Evolutionary conservation across 2,888 invertebrate genomes (phyloP), one percentile per base, ranked within the genome.

Genomic region (Pseudanteris insignis): DNA sequence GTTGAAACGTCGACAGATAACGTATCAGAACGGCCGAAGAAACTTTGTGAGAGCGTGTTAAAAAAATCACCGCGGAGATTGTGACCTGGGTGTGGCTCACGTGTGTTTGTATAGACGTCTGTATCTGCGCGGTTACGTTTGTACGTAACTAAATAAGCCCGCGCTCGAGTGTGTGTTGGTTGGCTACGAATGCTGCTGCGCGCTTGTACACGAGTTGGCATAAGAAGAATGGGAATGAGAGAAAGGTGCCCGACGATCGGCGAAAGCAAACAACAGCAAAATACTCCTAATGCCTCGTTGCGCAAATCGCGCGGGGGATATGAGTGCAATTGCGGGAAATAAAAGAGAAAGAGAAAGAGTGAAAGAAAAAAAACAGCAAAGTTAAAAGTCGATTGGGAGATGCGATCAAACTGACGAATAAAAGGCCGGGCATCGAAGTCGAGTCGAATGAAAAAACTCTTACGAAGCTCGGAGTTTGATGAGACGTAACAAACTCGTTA

Each of bases 61-160:
- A n/a, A n/a, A n/a, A 63, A 63, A 59, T 59, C 6, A 34, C 50
- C 48, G 37, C 24, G 33, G 57, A 43, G 53, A 60, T 57, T 57
- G 47, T 60, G 60, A 60, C 60, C 53, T 64, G 63, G 63, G 63
- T 64, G 63, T 64, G 63, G 63, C 63, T 43, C 46, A 29, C 47
- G 47, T 51, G 40, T 44, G 24, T 34, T 30, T 10, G 14, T 9
- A 37, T 21, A 34, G 7, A 26, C 8, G 10, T 29, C 12, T 24
- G 5, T 13, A 8, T 14, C 9, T 9, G 18, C 34, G 12, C 8
- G 14, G n/a, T 5, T 12, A 4, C 32, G 18, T 15, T 10, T 13
- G 1, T 24, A 2, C 13, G n/a, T 32, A n/a, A 14, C n/a, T 13
- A 18, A 6, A 18, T 37, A 15, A 14, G 11, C 2, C 13, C 25